Percentiles rank a stretch among this genome's conserved stretches.
Conservation (phyloP, 2,797 vertebrate genomes). For the Onychomys arenicola region DNA sequence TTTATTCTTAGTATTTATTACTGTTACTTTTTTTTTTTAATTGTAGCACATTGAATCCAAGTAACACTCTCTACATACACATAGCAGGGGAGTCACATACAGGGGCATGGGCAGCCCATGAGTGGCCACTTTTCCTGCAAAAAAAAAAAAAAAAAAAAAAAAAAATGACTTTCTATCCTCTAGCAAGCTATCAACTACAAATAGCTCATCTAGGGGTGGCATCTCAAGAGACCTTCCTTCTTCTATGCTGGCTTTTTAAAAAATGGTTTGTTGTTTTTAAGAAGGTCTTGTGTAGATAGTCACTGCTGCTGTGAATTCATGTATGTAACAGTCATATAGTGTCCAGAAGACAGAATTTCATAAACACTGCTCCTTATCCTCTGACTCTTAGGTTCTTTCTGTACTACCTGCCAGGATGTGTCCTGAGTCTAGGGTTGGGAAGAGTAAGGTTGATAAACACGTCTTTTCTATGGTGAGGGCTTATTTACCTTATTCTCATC, state of each 20-base stretch:
- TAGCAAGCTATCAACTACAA: neutral
- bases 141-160: neutral
- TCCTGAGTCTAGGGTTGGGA: neutral
- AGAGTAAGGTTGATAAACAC: neutral
- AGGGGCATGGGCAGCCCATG: fast-evolving
- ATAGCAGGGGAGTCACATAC: neutral
- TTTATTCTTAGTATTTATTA: neutral
- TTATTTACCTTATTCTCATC: neutral
- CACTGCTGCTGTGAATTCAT: neutral
- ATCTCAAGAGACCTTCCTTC: neutral
- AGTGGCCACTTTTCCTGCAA: too few species aligned
- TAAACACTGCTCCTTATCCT: neutral
- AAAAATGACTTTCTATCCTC: too few species aligned
- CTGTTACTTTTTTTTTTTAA: neutral
- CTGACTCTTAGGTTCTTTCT: neutral
- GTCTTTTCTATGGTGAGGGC: neutral
- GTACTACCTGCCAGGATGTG: neutral
- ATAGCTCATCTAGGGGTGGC: fast-evolving
- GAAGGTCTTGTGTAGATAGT: neutral
- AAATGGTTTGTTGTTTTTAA: neutral
- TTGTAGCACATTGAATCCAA: neutral
- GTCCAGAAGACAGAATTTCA: neutral
- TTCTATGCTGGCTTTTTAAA: neutral
- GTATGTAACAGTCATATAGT: too few species aligned
- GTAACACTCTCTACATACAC: neutral